Percentiles rank a stretch among this genome's conserved stretches.
Conservation (phyloP, 2,888 invertebrate genomes). For the Xanthostigma xanthostigma region DNA sequence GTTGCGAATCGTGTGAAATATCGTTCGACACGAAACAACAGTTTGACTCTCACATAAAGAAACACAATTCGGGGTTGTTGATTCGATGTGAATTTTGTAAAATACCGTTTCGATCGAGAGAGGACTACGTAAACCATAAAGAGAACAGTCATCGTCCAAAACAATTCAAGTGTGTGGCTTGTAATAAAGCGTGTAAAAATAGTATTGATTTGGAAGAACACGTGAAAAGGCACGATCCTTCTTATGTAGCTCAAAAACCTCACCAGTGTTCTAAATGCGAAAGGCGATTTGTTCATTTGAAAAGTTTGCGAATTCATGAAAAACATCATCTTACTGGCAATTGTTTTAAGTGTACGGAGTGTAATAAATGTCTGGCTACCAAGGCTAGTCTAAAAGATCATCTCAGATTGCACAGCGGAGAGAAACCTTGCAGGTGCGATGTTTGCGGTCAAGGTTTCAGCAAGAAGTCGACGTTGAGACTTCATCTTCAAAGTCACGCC, state of each 20-base stretch:
- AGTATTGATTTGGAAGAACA: background rate
- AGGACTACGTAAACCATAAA: background rate
- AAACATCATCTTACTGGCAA: background rate
- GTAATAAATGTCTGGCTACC: background rate
- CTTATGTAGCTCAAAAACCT: background rate
- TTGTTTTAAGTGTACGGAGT: background rate
- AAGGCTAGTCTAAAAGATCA: background rate
- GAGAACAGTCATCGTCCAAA: background rate
- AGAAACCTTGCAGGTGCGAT: slow-evolving; percentile 10
- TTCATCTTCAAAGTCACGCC: slow-evolving; percentile 5
- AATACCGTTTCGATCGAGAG: background rate
- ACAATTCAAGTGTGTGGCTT: background rate
- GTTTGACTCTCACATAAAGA: background rate
- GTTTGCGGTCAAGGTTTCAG: slow-evolving; percentile 7
- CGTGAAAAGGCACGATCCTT: background rate
- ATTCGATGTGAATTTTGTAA: background rate
- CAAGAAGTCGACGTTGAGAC: slow-evolving; percentile 1
- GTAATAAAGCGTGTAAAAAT: background rate
- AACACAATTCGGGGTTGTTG: background rate
- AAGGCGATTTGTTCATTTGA: background rate
- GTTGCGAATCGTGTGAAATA: background rate
- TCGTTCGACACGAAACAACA: background rate
- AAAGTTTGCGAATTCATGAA: background rate
- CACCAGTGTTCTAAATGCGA: background rate
- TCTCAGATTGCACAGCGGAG: slow-evolving; percentile 1